phyloP scores from a whole-genome alignment of 1,140 invertebrate species.

The Caenorhabditis latens region DNA sequence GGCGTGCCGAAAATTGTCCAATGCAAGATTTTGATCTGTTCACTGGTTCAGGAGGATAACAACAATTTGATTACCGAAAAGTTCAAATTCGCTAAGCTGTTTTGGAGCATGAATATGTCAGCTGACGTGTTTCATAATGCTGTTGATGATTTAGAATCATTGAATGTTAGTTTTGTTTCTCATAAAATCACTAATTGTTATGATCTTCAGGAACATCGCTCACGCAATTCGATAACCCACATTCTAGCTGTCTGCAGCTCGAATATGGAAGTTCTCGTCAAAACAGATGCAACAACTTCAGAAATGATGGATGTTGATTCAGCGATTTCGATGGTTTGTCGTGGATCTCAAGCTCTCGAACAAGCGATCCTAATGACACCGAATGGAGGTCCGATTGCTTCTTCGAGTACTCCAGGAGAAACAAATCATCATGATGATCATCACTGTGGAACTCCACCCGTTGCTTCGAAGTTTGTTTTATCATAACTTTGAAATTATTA shows the following conservation, averaged over 20 bases:
- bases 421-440: neutral
- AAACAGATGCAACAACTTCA: neutral
- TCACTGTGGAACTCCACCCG: neutral
- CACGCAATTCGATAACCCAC: neutral
- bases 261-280: neutral
- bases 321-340: neutral
- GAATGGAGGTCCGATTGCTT: neutral
- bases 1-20: neutral
- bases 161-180: neutral
- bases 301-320: slow-evolving; percentile 9
- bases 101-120: slow-evolving; percentile 36
- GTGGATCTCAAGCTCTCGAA: neutral
- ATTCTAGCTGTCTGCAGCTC: slow-evolving; percentile 28
- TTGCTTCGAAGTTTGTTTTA: neutral
- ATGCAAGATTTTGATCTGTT: neutral
- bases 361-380: neutral
- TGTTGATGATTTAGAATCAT: slow-evolving; percentile 19
- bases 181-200: neutral
- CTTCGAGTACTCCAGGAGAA: neutral
- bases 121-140: slow-evolving; percentile 2
- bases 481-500: neutral
- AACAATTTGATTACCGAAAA: slow-evolving; percentile 21
- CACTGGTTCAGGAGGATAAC: neutral
- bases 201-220: slow-evolving; percentile 2
- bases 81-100: slow-evolving; percentile 12